Base-by-base conservation (phyloP, 2,797 vertebrate species). In the Melanotaenia maccullochi region DNA sequence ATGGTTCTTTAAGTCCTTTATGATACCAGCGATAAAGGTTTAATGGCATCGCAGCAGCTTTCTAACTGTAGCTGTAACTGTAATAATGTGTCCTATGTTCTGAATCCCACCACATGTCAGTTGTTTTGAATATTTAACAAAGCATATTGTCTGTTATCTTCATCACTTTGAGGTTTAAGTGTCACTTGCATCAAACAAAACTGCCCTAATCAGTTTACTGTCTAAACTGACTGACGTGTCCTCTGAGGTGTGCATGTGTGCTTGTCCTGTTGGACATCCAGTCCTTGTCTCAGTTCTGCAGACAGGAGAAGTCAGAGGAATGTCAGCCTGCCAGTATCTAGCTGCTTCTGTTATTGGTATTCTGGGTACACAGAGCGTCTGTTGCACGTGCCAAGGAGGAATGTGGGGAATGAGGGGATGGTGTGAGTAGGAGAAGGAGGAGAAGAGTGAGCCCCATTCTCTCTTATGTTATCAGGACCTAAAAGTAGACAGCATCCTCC, bases 311-410 rank as follows among this genome's bases (percentile, higher is more conserved):
- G 84, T 81, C 79, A 91, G 80, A 89, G 82, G 90, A 89, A 90
- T 90, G 90, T 92, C 86, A 92, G 75, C 68, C 86, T 86, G 90
- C 86, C 87, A 87, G 84, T 66, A 88, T 89, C 87, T 91, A 90
- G 89, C 88, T 92, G 90, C 89, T 89, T 87, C 67, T 83, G 90
- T 87, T 86, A 93, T 93, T 93, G 89, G 83, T 90, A 93, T 92
- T 92, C 92, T 28, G 84, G 81, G 70, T 90, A 90, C 89, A 89
- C 40, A 20, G 65, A 86, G 63, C 56, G 82, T 87, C 83, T 92
- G 83, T 85, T 86, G 85, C 90, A 93, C 82, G 90, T 92, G 88
- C 88, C 88, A 89, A 90, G 85, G 90, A 89, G 87, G 90, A 89
- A 88, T 89, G 84, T 90, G 80, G 83, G 82, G 84, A 85, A 87